Evolutionary conservation across 2,797 vertebrate genomes (phyloP).

Genomic region (Argya squamiceps): DNA sequence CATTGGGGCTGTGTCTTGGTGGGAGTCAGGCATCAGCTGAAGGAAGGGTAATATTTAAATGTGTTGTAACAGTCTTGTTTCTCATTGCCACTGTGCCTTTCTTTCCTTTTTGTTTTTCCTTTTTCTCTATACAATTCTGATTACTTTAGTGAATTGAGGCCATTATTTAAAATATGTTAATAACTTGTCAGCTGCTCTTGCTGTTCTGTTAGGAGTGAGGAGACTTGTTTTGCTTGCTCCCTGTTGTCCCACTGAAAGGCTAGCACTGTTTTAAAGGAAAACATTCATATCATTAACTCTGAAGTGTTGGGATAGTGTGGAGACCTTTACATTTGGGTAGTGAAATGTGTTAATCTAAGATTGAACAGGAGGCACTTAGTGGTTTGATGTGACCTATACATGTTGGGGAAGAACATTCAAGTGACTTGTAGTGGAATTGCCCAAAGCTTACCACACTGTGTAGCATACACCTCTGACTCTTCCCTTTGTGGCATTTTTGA

Average conservation of each 20-base stretch:
- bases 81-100: background rate
- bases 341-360: background rate
- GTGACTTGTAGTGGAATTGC: background rate
- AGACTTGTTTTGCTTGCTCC: background rate
- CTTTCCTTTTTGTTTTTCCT: background rate
- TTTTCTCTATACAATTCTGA: background rate
- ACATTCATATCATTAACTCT: background rate
- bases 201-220: background rate
- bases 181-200: background rate
- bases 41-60: background rate
- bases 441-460: background rate
- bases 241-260: background rate
- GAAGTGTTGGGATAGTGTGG: background rate
- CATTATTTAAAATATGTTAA: constrained; percentile 19
- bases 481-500: background rate
- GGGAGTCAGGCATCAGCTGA: background rate
- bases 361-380: background rate
- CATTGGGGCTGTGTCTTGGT: background rate
- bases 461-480: background rate
- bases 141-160: background rate
- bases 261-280: background rate
- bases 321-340: background rate
- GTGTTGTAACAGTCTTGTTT: background rate
- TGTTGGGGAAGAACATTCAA: background rate
- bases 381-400: background rate